Conservation (phyloP, 2,113 vertebrate species). For the Pachycephala philippinensis region DNA sequence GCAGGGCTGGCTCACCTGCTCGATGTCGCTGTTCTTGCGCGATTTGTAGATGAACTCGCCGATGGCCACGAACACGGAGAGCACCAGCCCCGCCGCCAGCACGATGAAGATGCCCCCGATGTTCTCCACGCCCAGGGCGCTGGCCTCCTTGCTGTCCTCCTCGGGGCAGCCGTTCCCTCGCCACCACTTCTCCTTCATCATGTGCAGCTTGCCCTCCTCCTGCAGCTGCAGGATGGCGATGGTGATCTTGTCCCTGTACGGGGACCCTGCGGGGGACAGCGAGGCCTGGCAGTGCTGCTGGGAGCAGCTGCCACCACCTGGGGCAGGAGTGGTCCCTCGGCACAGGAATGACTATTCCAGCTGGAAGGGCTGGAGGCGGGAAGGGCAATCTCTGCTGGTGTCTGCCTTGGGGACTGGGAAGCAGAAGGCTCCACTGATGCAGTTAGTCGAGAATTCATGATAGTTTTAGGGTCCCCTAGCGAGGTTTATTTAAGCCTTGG, state of each 20-base stretch:
- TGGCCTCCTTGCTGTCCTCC: constrained; percentile 95
- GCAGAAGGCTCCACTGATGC: neutral
- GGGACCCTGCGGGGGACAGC: constrained; percentile 79
- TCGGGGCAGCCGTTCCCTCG: constrained; percentile 92
- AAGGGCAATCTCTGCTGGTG: neutral
- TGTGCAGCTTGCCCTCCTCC: constrained; percentile 95
- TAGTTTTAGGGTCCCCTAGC: neutral
- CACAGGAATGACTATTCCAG: neutral
- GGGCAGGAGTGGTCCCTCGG: neutral
- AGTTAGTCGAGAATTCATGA: neutral
- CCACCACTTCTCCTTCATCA: constrained; percentile 99
- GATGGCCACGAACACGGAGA: constrained; percentile 96
- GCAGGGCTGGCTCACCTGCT: constrained; percentile 82
- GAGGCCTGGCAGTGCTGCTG: neutral
- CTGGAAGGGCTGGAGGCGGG: neutral
- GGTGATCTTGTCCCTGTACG: constrained; percentile 94
- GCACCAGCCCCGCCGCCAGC: constrained; percentile 92
- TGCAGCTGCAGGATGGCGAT: constrained; percentile 96
- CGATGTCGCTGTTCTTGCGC: constrained; percentile 87
- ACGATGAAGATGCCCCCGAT: constrained; percentile 99
- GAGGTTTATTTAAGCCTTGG: constrained; percentile 23
- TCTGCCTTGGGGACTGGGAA: neutral
- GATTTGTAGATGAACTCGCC: constrained; percentile 97
- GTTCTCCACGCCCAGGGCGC: constrained; percentile 93
- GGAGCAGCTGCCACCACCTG: neutral